Evolutionary conservation across 1,140 invertebrate species (phyloP), one percentile per base, ranked within the genome.

Genomic region (Bathynomus jamesi): DNA sequence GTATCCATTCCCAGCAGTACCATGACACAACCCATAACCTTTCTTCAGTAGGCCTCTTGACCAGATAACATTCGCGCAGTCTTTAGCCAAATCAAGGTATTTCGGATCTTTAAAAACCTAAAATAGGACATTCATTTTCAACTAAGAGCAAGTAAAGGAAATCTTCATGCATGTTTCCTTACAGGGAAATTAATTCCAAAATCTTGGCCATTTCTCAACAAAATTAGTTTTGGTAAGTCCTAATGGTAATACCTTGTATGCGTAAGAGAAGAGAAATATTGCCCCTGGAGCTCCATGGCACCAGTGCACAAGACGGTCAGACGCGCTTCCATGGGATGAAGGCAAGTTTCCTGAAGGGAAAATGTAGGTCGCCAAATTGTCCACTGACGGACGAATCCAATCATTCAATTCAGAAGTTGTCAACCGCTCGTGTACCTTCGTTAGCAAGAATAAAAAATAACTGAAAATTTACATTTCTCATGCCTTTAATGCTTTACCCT

Each of bases 251-350:
- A 94, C 92, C 85, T 92, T 83, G 80, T 90, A 88, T 46, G 94
- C 93, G 78, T 87, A 81, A 69, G 86, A 81, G 78, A 92, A 90
- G 68, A 94, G 83, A 79, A 90, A 87, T 17, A 93, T 85, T 83
- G 92, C 90, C 21, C 94, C 94, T 61, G 95, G 91, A 25, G 94
- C 92, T 17, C 95, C 95, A 82, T 97, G 94, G 85, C 95, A 97
- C 95, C 95, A 98, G 77, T 97, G 95, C 1, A 97, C 88, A 60
- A 96, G 85, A 81, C 87, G 87, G 80, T 96, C 93, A n/a, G 79
- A 78, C 31, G 83, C 83, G 76, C 87, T 90, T 17, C 86, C 87
- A 0, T 90, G 66, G 0, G 93, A 95, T 0, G 93, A 95, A 3
- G 91, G 91, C 81, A 91, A 91, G 83, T 96, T 96, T 2, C 91